Percentiles rank a stretch among this genome's conserved stretches.
These are phyloP conservation scores for Chelonia mydas DNA, from an alignment of 2,797 vertebrate species.

Conservation along the genomic window DNA sequence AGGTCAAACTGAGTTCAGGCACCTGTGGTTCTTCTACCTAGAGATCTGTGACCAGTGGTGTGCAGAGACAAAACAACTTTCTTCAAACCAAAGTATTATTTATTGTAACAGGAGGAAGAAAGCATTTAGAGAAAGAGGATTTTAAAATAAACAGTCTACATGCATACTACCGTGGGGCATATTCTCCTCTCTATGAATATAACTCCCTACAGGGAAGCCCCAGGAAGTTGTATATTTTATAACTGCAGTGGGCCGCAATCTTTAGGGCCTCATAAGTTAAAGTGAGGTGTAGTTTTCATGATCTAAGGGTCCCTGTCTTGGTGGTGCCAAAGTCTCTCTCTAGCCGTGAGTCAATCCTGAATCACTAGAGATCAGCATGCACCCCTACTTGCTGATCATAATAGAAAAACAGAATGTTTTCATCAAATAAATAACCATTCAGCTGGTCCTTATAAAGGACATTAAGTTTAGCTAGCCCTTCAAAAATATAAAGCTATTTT, in stretches of 20 bases:
- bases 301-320: background rate
- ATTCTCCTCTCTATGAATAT: accelerated
- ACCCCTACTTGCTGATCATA: too few species aligned
- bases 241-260: background rate
- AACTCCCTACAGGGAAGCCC: background rate
- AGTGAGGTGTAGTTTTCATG: too few species aligned
- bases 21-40: too few species aligned
- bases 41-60: background rate
- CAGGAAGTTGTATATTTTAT: background rate
- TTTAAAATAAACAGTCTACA: background rate
- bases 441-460: background rate
- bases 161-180: background rate
- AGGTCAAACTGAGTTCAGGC: background rate
- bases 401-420: background rate
- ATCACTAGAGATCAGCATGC: too few species aligned
- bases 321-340: background rate
- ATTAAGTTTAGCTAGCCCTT: conserved; percentile 33
- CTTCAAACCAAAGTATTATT: background rate
- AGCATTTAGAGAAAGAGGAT: background rate
- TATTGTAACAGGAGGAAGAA: background rate
- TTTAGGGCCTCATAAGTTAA: too few species aligned
- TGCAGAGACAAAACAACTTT: background rate
- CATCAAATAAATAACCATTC: background rate
- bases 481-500: conserved; percentile 53
- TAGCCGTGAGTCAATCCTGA: background rate